These are phyloP conservation scores for Cetoscarus ocellatus DNA, from an alignment of 2,797 vertebrate species.

Conservation along the genomic window DNA sequence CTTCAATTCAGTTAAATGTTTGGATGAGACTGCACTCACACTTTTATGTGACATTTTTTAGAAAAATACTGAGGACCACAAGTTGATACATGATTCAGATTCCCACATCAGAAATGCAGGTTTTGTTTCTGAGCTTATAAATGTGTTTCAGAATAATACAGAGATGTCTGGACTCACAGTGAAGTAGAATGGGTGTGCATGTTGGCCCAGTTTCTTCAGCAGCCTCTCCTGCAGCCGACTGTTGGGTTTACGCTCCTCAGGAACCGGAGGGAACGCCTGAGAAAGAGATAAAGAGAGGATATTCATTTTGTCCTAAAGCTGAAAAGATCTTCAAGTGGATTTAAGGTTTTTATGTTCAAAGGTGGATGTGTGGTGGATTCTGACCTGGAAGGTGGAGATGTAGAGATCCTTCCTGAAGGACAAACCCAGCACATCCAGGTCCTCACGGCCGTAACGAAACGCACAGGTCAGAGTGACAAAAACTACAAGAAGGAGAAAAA, in stretches of 20 bases:
- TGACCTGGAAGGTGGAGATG: conserved; percentile 91
- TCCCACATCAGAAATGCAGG: background rate
- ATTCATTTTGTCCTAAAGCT: background rate
- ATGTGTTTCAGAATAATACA: no score
- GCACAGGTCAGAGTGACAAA: conserved; percentile 97
- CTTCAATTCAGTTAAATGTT: background rate
- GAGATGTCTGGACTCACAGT: conserved; percentile 75
- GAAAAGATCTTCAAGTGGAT: background rate
- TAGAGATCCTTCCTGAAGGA: conserved; percentile 98
- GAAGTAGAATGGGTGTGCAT: conserved; percentile 94
- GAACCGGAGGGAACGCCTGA: conserved; percentile 92
- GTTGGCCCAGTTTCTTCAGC: conserved; percentile 95
- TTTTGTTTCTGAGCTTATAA: no score
- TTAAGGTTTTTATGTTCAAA: background rate
- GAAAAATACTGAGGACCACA: no score
- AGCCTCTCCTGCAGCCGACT: conserved; percentile 95
- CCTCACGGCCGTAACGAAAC: conserved; percentile 96
- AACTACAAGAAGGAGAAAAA: conserved; percentile 75
- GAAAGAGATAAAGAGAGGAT: background rate
- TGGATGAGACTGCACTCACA: background rate
- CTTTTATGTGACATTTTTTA: no score
- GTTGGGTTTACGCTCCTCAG: conserved; percentile 92
- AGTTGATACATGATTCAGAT: no score
- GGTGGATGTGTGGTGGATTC: background rate
- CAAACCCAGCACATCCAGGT: conserved; percentile 95